Percentiles rank a stretch among this genome's conserved stretches.
These are phyloP conservation scores for Dryas iulia DNA, from an alignment of 1,140 invertebrate species.

Conservation along the genomic window DNA sequence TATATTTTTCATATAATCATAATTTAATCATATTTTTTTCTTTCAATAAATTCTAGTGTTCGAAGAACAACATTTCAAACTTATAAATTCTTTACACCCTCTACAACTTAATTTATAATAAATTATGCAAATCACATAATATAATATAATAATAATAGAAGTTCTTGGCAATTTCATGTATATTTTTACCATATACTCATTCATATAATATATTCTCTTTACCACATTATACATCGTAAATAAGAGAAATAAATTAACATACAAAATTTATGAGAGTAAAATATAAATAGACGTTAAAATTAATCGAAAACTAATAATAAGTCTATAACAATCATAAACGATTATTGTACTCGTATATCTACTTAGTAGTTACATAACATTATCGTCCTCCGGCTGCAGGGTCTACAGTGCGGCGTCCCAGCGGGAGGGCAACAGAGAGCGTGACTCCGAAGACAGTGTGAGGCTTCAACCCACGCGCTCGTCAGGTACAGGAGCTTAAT, in stretches of 20 bases:
- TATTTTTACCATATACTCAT: neutral
- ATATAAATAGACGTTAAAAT: constrained; percentile 30
- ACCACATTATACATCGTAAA: constrained; percentile 13
- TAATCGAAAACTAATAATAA: constrained; percentile 46
- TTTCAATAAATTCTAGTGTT: too few relatives aligned
- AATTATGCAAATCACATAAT: constrained; percentile 10
- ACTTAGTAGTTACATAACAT: constrained; percentile 77
- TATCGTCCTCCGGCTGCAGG: constrained; percentile 53
- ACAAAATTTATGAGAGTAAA: constrained; percentile 28
- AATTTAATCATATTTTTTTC: too few relatives aligned
- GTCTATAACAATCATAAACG: constrained; percentile 35
- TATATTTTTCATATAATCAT: too few relatives aligned
- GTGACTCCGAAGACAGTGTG: constrained; percentile 35
- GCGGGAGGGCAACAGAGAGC: constrained; percentile 51
- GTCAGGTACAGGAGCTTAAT: constrained; percentile 76
- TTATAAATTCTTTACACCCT: constrained; percentile 16
- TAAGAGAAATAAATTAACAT: constrained; percentile 32
- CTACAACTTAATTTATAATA: constrained; percentile 16
- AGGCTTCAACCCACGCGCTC: constrained; percentile 52
- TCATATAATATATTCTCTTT: constrained; percentile 1
- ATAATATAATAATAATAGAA: neutral
- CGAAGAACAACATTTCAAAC: too few relatives aligned
- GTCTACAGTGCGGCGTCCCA: constrained; percentile 36
- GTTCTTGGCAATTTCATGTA: neutral
- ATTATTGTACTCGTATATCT: constrained; percentile 56